Base-by-base conservation (phyloP, 2,113 vertebrate genomes). In the Pipra filicauda region DNA sequence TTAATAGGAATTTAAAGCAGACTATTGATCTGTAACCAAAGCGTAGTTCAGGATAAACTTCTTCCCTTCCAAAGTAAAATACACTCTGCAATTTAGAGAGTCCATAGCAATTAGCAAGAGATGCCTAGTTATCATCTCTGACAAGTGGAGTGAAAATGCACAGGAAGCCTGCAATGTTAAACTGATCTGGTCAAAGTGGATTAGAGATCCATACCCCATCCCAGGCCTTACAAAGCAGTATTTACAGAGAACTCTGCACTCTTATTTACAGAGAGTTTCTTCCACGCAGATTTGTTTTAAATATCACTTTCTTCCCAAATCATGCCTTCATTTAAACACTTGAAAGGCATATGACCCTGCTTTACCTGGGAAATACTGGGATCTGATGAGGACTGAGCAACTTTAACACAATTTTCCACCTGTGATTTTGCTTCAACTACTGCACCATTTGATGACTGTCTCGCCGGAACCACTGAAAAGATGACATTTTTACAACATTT, bases 381-480 rank as follows among this genome's bases (percentile, higher is more conserved):
- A 74, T 98, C 97, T 88, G 98, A 97, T 84, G 97, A 98, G 52
- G 97, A 97, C 87, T 91, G 93, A 89, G 54, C 88, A 81, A 97
- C 91, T 85, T 97, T 77, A 84, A 35, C 28, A n/a, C 58, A 88
- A n/a, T 93, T 79, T 94, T 98, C 97, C 59, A 78, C 66, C 65
- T 52, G 82, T 59, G 94, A 91, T 67, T 97, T 97, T 44, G 75
- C 96, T 85, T 96, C 97, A 65, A 61, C 93, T 27, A 81, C 89
- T 80, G 97, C 95, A 94, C 98, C 97, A 95, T 97, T 97, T 61
- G 98, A 98, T 2, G 95, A 74, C 95, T 91, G 98, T 96, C 98
- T 98, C 52, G 65, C 76, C 82, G 97, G 92, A 94, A 94, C 72
- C 51, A 91, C 98, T 97, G 94, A 96, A 98, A 96, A 31, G 71